A percentile compares a stretch with the other conserved stretches of the same genome.
Evolutionary conservation across 2,797 vertebrate species (phyloP).

Genomic region (Amniataba percoides): DNA sequence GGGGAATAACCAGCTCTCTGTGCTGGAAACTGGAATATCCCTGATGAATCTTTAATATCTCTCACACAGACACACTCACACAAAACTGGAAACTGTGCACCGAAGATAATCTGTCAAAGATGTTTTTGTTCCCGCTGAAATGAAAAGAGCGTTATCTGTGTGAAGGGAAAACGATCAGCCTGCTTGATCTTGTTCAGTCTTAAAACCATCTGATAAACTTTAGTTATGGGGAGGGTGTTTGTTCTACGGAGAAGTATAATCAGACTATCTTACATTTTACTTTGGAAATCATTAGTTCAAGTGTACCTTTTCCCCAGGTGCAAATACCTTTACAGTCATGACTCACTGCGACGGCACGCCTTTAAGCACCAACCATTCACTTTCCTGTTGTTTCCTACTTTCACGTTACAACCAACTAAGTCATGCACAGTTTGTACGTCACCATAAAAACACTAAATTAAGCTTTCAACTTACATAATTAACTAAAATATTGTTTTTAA

Average conservation of each 20-base stretch:
- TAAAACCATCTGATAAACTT: background rate
- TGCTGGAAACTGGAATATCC: too few relatives aligned
- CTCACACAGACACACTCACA: background rate
- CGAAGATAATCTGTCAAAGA: background rate
- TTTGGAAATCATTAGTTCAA: background rate
- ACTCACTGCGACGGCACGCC: background rate
- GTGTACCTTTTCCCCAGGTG: background rate
- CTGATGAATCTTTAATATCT: background rate
- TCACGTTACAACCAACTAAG: background rate
- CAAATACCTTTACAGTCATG: background rate
- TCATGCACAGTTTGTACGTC: background rate
- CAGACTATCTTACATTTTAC: background rate
- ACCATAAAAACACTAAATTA: background rate
- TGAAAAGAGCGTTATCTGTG: background rate
- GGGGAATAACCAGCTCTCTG: too few relatives aligned
- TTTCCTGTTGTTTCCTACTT: accelerated
- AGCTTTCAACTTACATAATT: too few relatives aligned
- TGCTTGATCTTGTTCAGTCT: background rate
- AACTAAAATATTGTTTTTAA: background rate
- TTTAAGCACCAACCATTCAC: too few relatives aligned
- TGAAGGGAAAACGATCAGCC: background rate
- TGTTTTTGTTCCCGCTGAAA: background rate
- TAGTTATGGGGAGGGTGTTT: background rate
- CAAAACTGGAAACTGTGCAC: background rate
- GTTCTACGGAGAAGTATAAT: too few relatives aligned